These are phyloP conservation scores for Drosophila nigromelanica DNA, from an alignment of 1,140 invertebrate genomes.

Conservation along the genomic window DNA sequence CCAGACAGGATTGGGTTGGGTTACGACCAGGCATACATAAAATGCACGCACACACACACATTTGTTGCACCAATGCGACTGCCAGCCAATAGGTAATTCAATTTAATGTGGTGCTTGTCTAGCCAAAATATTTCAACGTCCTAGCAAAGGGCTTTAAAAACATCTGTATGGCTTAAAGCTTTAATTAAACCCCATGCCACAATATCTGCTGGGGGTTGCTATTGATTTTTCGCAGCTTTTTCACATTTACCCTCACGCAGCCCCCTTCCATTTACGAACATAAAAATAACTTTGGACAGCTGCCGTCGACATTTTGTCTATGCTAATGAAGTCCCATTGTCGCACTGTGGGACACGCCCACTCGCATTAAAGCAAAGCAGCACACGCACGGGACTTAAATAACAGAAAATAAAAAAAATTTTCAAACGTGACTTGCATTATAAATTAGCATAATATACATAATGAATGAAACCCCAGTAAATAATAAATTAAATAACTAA, in stretches of 20 bases:
- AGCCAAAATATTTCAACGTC: constrained; percentile 69
- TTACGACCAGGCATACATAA: constrained; percentile 1
- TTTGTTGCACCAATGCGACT: constrained; percentile 16
- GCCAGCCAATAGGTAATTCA: constrained; percentile 59
- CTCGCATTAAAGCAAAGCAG: constrained; percentile 22
- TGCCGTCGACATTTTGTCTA: constrained; percentile 53
- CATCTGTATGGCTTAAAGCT: constrained; percentile 48
- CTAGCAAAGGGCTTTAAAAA: constrained; percentile 26
- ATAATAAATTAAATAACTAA: constrained; percentile 14
- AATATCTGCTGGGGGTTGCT: constrained; percentile 21
- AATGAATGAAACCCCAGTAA: constrained; percentile 32
- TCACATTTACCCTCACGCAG: not conserved
- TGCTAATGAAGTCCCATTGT: constrained; percentile 74
- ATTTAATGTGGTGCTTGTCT: constrained; percentile 76
- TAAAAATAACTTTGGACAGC: constrained; percentile 42
- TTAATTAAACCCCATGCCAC: constrained; percentile 36
- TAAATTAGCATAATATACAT: constrained; percentile 62
- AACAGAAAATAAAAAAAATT: constrained; percentile 19
- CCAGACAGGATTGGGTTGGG: constrained; percentile 63
- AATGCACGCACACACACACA: constrained; percentile 1
- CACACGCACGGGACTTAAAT: constrained; percentile 48
- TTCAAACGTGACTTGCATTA: constrained; percentile 62
- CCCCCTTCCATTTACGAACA: not conserved
- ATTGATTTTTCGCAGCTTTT: constrained; percentile 41
- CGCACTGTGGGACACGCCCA: constrained; percentile 52